Conservation (phyloP, 1,140 invertebrate species). For the Pygmarrhopalites habei region DNA sequence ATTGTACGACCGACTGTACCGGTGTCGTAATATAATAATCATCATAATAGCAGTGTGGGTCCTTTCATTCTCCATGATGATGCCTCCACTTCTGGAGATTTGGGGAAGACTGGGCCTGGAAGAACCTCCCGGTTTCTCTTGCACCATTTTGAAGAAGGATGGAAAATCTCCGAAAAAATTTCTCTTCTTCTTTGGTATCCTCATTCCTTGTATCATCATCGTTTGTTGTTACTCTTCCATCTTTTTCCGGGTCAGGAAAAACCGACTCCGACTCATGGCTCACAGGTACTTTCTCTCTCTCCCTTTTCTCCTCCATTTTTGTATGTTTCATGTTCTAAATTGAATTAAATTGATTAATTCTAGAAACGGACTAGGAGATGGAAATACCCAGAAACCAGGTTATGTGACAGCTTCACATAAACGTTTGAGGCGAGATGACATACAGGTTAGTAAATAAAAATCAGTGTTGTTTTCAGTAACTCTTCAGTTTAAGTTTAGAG, state of each 20-base stretch:
- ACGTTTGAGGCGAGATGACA: slow-evolving; percentile 54
- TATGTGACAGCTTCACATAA: background rate
- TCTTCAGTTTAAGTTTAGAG: too few relatives aligned
- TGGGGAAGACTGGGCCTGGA: slow-evolving; percentile 76
- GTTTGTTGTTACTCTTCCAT: slow-evolving; percentile 77
- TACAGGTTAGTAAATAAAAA: too few relatives aligned
- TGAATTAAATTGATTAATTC: too few relatives aligned
- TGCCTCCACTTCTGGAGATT: slow-evolving; percentile 67
- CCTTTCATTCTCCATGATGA: slow-evolving; percentile 56
- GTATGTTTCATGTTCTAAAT: too few relatives aligned
- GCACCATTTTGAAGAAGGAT: slow-evolving; percentile 65
- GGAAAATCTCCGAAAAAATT: slow-evolving; percentile 73
- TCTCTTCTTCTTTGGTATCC: slow-evolving; percentile 71
- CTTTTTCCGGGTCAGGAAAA: slow-evolving; percentile 66
- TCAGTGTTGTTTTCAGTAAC: too few relatives aligned
- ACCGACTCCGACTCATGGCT: slow-evolving; percentile 59
- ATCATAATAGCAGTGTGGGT: slow-evolving; percentile 72
- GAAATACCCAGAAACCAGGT: background rate
- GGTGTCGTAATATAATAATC: slow-evolving; percentile 55
- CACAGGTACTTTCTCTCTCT: slow-evolving; percentile 49
- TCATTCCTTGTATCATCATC: slow-evolving; percentile 72
- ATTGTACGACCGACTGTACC: slow-evolving; percentile 67
- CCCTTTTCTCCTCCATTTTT: background rate
- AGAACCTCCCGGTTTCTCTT: slow-evolving; percentile 63
- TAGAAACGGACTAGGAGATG: background rate